Evolutionary conservation across 1,140 invertebrate species (phyloP).

Genomic region (Megalopta genalis): DNA sequence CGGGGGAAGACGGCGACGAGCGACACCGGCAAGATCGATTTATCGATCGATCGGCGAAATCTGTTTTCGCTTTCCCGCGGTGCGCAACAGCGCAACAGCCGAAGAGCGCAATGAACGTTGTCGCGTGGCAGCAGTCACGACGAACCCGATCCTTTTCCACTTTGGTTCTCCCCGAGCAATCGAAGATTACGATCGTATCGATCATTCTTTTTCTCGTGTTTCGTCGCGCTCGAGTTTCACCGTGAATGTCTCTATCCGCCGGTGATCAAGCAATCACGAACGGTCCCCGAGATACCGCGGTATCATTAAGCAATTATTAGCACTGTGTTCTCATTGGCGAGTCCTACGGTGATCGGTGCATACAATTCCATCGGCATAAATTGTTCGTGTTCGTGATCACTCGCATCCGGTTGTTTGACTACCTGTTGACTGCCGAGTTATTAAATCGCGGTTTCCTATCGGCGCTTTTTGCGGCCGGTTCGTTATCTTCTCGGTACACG

Average conservation of each 20-base stretch:
- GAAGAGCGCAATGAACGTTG: not conserved
- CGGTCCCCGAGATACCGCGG: no score
- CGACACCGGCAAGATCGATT: conserved; percentile 43
- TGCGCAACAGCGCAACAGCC: conserved; percentile 3
- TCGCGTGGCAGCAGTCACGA: conserved; percentile 66
- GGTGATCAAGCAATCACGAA: not conserved
- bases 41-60: conserved; percentile 65
- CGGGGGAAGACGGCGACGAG: conserved; percentile 59
- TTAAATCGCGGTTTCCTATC: no score
- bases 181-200: conserved; percentile 49
- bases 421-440: no score
- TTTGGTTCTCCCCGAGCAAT: conserved; percentile 15
- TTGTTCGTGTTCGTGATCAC: no score
- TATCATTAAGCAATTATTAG: not conserved
- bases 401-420: no score
- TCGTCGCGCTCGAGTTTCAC: conserved; percentile 40
- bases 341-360: not conserved
- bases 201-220: conserved; percentile 27
- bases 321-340: not conserved
- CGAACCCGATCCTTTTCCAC: conserved; percentile 32
- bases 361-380: not conserved
- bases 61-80: conserved; percentile 65
- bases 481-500: no score
- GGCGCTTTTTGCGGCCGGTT: no score
- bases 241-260: conserved; percentile 7